A percentile compares a stretch with the other conserved stretches of the same genome.
phyloP scores from a whole-genome alignment of 2,113 vertebrate genomes.

The Patagioenas fasciata region DNA sequence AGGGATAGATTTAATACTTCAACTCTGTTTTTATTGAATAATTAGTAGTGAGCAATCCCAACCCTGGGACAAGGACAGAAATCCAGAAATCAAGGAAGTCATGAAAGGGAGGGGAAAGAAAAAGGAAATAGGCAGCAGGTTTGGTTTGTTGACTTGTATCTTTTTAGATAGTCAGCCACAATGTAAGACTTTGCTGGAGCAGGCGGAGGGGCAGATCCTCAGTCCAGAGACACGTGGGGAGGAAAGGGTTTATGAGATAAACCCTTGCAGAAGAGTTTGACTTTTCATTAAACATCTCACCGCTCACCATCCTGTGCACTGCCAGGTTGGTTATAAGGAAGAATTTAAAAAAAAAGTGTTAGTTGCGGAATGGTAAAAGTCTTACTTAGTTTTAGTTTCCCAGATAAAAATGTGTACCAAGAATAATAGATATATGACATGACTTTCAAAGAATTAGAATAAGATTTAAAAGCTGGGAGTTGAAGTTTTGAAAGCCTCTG shows the following conservation, averaged over 20 bases:
- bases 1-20: conserved; percentile 73
- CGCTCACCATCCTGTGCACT: not conserved
- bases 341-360: not conserved
- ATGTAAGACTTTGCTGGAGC: not conserved
- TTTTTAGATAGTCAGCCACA: fast-evolving
- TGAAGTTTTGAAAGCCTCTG: not conserved
- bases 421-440: fast-evolving
- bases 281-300: not conserved
- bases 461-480: not conserved
- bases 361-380: not conserved
- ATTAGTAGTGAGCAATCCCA: conserved; percentile 58
- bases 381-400: not conserved
- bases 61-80: conserved; percentile 13
- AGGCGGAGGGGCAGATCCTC: fast-evolving
- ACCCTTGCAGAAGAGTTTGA: not conserved
- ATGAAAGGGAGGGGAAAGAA: not conserved
- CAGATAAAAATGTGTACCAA: not conserved
- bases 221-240: fast-evolving
- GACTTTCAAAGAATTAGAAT: not conserved
- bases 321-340: not conserved
- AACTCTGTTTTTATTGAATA: conserved; percentile 69
- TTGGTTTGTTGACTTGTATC: not conserved
- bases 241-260: not conserved
- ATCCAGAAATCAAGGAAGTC: not conserved
- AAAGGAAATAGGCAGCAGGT: not conserved